Conservation (phyloP, 2,797 vertebrate species). For the Enoplosus armatus region DNA sequence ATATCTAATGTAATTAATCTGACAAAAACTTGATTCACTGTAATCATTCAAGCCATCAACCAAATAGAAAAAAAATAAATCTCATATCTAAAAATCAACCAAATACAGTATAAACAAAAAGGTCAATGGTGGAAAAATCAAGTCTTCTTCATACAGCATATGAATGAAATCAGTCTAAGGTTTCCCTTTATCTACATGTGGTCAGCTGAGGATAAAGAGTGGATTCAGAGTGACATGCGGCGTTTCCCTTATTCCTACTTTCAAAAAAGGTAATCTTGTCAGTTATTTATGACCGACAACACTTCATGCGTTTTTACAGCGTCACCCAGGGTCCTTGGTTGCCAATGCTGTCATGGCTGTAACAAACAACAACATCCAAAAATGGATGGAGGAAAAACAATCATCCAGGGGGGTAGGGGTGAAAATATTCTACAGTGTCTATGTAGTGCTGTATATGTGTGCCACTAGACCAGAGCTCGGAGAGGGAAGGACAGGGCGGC, state of each 20-base stretch:
- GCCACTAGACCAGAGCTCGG: constrained; percentile 79
- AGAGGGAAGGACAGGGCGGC: constrained; percentile 89
- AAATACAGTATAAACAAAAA: not conserved
- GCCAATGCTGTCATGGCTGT: not conserved
- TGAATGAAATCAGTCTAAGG: not conserved
- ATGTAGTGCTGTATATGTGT: not conserved
- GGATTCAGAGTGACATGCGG: not conserved
- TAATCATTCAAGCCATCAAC: constrained; percentile 5
- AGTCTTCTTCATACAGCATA: not conserved
- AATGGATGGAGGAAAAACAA: not conserved
- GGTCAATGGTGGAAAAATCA: not conserved
- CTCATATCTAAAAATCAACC: not conserved
- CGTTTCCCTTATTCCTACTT: constrained; percentile 16
- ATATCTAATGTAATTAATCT: not conserved
- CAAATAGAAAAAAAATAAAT: not conserved
- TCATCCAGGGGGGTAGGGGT: not conserved
- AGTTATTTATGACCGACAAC: not conserved
- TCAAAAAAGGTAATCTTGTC: not conserved
- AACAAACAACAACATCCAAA: not conserved
- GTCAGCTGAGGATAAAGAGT: constrained; percentile 7
- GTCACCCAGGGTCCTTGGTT: not conserved
- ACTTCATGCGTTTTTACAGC: not conserved
- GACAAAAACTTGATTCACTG: constrained; percentile 11
- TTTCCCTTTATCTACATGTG: constrained; percentile 37
- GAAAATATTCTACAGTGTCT: not conserved